A percentile compares a stretch with the other conserved stretches of the same genome.
Evolutionary conservation across 2,113 vertebrate genomes (phyloP).

Genomic region (Scortum barcoo): DNA sequence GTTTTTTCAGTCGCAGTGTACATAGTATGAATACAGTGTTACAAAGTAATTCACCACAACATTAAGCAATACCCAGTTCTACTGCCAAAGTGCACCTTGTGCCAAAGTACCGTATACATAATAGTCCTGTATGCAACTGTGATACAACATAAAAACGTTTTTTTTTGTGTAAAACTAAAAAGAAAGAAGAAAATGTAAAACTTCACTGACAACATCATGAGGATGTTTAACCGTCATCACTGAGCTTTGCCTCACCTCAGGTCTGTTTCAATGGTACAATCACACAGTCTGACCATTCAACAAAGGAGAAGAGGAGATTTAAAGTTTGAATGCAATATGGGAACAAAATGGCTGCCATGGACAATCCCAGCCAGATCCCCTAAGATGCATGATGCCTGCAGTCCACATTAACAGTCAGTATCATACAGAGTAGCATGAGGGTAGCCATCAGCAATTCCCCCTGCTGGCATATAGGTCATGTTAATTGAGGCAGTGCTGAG

Average conservation of each 20-base stretch:
- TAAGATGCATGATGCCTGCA: constrained; percentile 11
- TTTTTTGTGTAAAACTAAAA: background rate
- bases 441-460: background rate
- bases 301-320: background rate
- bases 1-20: too few relatives aligned
- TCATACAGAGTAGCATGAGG: constrained; percentile 11
- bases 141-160: background rate
- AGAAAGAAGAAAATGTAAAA: background rate
- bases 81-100: background rate
- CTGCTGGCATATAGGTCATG: constrained; percentile 49
- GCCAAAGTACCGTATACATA: too few relatives aligned
- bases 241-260: background rate
- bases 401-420: background rate
- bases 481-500: constrained; percentile 25
- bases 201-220: too few relatives aligned
- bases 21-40: background rate
- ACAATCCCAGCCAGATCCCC: constrained; percentile 15
- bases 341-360: constrained; percentile 39
- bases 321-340: background rate
- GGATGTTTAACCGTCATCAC: background rate
- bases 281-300: background rate
- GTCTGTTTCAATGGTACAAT: background rate
- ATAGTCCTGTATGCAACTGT: too few relatives aligned
- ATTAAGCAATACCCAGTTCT: background rate
- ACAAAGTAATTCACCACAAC: background rate